Evolutionary conservation across 2,888 invertebrate genomes (phyloP), one percentile per base, ranked within the genome.

Genomic region (Anoplius nigerrimus): DNA sequence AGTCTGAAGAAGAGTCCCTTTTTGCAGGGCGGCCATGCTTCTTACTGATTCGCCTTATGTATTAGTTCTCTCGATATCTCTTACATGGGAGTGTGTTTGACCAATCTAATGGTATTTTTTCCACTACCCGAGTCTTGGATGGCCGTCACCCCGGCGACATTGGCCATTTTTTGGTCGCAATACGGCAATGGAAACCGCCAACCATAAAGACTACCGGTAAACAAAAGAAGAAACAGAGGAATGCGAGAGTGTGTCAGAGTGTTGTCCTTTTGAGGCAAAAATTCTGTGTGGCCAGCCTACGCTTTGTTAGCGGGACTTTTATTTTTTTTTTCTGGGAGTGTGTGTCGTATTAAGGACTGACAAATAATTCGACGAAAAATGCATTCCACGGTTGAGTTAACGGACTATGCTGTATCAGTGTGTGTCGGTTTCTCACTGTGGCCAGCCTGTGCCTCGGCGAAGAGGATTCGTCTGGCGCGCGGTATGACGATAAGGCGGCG

Each of bases 131-230:
- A 87, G 74, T 88, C 88, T 88, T 87, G 88, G 81, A 88, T 86
- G 79, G 87, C 85, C 83, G 88, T 88, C 76, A 88, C 87, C 80
- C 88, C 88, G 84, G 88, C 88, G 82, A 88, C 88, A 86, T 88
- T 88, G 84, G 93, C 92, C 91, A 93, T 93, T 92, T 93, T 93
- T 93, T 95, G 95, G 93, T 95, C 95, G 94, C 95, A 95, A 95
- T 96, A 95, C 93, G 95, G 95, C 94, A 96, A 94, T 92, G 96
- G 95, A 93, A 95, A 96, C 93, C 95, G 95, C 95, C 95, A 95
- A 94, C 95, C 95, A 93, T 95, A 95, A 93, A 96, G 94, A 95
- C 95, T 96, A 94, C 83, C 80, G 82, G 75, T 82, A 77, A 81
- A 83, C 80, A 84, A 78, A 85, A 81, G 75, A 66, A 61, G 59